Evolutionary conservation across 30 jellyfish, hydroid and myxozoan species (phyloP), one percentile per base, ranked within the genome.

Genomic region (Mastigias papua): DNA sequence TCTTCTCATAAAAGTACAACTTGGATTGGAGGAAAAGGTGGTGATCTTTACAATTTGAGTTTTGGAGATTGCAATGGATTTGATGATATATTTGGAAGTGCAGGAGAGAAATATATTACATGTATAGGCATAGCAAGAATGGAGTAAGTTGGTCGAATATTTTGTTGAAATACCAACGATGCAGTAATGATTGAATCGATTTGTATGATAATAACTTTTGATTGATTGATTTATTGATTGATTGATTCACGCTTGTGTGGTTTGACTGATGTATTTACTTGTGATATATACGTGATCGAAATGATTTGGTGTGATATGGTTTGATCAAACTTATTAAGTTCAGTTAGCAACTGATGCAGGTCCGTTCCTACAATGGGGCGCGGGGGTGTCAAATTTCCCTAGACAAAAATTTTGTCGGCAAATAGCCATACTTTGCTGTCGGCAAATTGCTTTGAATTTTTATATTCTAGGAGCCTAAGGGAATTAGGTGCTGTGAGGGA

Each of bases 11-110:
- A 84, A 51, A 89, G 97, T 46, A 74, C 97, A 0, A 70, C 50
- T 50, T 94, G 96, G 97, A 31, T 89, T 42, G 98, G 98, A 2
- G 98, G 98, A n/a, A 30, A 72, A 22, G 98, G 98, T 19, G 98
- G 98, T 46, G 76, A 87, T 81, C 88, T 69, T 27, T 68, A 66
- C 35, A 57, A 50, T 58, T 76, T 81, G 30, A 69, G 66, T 62
- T 54, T 76, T 32, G 83, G 75, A 11, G 84, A 51, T 60, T 72
- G 68, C 63, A 23, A 25, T 15, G 68, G 65, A 28, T 48, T 77
- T 72, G 91, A 78, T 15, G 83, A 90, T 6, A 30, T 88, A 2
- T 88, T 77, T 54, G 96, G 96, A n/a, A 75, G 91, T 17, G 89
- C 88, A 11, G 87, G 65, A 33, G 69, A 37, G 35, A 27, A 68